Evolutionary conservation across 2,113 vertebrate genomes (phyloP), one percentile per base, ranked within the genome.

Genomic region (Pterocles burchelli): DNA sequence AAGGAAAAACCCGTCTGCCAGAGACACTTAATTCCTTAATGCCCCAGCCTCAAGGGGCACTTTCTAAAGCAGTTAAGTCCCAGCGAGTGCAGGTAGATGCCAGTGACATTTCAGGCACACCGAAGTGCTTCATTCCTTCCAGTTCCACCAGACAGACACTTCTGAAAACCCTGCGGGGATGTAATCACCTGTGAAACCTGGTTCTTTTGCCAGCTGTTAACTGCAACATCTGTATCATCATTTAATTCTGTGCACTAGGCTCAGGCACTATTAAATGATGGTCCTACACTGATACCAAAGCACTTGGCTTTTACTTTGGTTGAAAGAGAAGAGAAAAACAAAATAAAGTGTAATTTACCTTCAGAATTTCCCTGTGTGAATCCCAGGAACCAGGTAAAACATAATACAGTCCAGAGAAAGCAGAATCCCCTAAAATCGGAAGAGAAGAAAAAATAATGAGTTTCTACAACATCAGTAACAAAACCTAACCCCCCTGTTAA

Each of bases 301-400:
- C 29, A 33, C 33, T 58, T 25, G 4, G 17, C 13, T 93, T 81
- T 85, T 49, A 65, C 21, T 81, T 84, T 26, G 55, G 16, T 72
- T 92, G 34, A 62, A 75, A 67, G 25, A 52, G 4, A 1, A 38
- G 12, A 34, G 8, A 17, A 9, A 28, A 19, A n/a, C 20, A 18
- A 54, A 33, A 31, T 36, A 17, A 45, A 10, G 4, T 15, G 20
- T 28, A 14, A 79, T 85, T 99, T 99, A 99, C 99, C 99, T 99
- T 99, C 98, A 99, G 98, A 98, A 98, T 97, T 97, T 97, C 98
- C 99, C 98, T 99, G 98, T 96, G 99, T 97, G 98, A 98, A 98
- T 98, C 99, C 99, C 98, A 99, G 98, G 98, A 98, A 99, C 98
- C 98, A 99, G 97, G 98, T 98, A 98, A 98, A 98, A 89, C 98